These are phyloP conservation scores for Parnassius smintheus DNA, from an alignment of 2,888 invertebrate genomes.

Conservation along the genomic window DNA sequence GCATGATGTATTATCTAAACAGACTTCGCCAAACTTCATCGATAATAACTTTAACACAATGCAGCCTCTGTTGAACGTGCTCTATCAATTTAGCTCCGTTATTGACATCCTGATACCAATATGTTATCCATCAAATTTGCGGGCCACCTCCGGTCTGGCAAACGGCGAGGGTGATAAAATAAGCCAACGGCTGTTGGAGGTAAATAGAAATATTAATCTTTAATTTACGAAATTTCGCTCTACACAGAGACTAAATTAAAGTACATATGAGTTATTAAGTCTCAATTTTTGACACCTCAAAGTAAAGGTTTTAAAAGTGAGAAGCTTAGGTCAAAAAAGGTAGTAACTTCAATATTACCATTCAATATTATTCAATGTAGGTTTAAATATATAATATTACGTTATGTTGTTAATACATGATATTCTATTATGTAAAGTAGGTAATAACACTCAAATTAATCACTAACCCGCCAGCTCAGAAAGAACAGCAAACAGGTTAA, in stretches of 20 bases:
- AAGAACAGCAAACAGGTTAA: too few relatives aligned
- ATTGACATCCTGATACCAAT: slow-evolving; percentile 56
- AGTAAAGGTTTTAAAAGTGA: too few relatives aligned
- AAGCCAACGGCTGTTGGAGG: slow-evolving; percentile 22
- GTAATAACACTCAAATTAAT: too few relatives aligned
- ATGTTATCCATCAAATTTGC: slow-evolving; percentile 64
- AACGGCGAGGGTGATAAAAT: slow-evolving; percentile 40
- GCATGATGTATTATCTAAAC: slow-evolving; percentile 17
- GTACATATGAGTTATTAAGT: too few relatives aligned
- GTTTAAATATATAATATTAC: too few relatives aligned
- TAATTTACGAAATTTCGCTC: slow-evolving; percentile 16
- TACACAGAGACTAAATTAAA: not conserved
- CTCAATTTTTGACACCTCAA: too few relatives aligned
- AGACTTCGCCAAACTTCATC: slow-evolving; percentile 19
- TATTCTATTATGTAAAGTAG: too few relatives aligned
- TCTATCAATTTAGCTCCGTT: slow-evolving; percentile 69
- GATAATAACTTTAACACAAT: slow-evolving; percentile 30
- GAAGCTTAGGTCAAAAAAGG: too few relatives aligned
- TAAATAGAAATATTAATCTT: slow-evolving; percentile 24
- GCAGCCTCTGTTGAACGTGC: slow-evolving; percentile 44
- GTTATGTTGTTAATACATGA: too few relatives aligned
- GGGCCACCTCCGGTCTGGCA: slow-evolving; percentile 39
- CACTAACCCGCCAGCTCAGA: too few relatives aligned
- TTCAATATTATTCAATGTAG: too few relatives aligned
- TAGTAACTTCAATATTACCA: too few relatives aligned